Conservation (phyloP, 2,797 vertebrate species). For the Chelmon rostratus region DNA sequence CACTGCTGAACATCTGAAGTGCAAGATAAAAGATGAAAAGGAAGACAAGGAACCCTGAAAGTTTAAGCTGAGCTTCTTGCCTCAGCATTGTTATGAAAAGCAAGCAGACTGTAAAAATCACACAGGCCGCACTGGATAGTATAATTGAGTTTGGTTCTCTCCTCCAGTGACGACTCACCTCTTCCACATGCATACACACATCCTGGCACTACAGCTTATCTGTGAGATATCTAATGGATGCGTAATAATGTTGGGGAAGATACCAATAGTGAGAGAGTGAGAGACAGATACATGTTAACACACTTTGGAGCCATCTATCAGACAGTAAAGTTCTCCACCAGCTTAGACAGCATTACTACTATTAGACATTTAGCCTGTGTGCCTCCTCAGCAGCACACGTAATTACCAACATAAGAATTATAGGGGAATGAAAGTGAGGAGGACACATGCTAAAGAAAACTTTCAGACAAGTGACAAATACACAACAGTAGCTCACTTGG, state of each 20-base stretch:
- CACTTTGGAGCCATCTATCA: constrained; percentile 44
- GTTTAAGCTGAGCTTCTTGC: constrained; percentile 13
- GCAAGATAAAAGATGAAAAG: constrained; percentile 25
- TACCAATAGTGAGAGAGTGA: constrained; percentile 30
- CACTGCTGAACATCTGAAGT: constrained; percentile 20
- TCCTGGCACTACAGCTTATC: constrained; percentile 34
- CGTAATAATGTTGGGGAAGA: constrained; percentile 48
- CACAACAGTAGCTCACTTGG: constrained; percentile 47
- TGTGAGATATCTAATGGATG: constrained; percentile 29
- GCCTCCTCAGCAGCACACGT: constrained; percentile 77
- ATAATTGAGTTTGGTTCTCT: constrained; percentile 51
- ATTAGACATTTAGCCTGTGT: constrained; percentile 67
- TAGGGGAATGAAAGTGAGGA: constrained; percentile 56
- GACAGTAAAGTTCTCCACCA: constrained; percentile 55
- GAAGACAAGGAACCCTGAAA: constrained; percentile 11
- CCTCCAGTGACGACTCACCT: constrained; percentile 22
- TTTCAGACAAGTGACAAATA: constrained; percentile 52
- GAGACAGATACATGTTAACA: constrained; percentile 31
- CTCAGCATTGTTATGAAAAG: constrained; percentile 45
- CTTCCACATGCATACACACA: constrained; percentile 25
- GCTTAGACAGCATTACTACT: constrained; percentile 74
- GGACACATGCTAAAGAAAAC: constrained; percentile 49
- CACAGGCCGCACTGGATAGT: constrained; percentile 12
- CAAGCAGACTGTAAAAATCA: constrained; percentile 32
- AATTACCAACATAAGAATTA: constrained; percentile 75